Conservation (phyloP, 2,113 vertebrate species). For the Thinocorus orbignyianus region DNA sequence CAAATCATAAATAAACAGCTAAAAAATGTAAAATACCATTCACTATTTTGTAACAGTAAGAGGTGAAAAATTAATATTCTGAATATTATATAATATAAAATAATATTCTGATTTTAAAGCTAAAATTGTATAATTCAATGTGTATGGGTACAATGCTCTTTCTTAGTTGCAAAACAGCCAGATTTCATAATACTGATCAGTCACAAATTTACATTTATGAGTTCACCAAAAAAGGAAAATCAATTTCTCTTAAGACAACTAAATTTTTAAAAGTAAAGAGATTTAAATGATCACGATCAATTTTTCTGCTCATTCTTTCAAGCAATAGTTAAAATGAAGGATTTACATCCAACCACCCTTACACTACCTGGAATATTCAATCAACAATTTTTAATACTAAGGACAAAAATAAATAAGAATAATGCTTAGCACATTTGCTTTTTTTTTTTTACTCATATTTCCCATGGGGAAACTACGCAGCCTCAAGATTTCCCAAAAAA, state of each 20-base stretch:
- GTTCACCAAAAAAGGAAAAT: not conserved
- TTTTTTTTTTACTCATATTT: slow-evolving; percentile 8
- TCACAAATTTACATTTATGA: not conserved
- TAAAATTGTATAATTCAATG: not conserved
- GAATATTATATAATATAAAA: no score
- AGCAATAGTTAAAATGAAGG: not conserved
- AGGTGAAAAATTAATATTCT: not conserved
- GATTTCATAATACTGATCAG: not conserved
- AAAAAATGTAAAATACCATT: not conserved
- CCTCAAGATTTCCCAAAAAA: slow-evolving; percentile 35
- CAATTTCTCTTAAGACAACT: not conserved
- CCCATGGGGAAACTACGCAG: not conserved
- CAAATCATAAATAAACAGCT: not conserved
- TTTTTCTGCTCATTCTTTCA: not conserved
- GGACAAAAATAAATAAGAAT: not conserved
- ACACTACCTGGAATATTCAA: not conserved
- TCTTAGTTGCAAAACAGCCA: not conserved
- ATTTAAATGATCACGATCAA: not conserved
- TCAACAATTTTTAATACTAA: not conserved
- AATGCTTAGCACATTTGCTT: not conserved
- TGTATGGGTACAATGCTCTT: not conserved
- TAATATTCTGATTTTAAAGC: not conserved
- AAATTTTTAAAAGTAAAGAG: not conserved
- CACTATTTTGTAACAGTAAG: not conserved
- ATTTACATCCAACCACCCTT: not conserved